Percentiles rank a stretch among this genome's conserved stretches.
phyloP scores from a whole-genome alignment of 2,888 invertebrate species.

The Stratiomys singularior region DNA sequence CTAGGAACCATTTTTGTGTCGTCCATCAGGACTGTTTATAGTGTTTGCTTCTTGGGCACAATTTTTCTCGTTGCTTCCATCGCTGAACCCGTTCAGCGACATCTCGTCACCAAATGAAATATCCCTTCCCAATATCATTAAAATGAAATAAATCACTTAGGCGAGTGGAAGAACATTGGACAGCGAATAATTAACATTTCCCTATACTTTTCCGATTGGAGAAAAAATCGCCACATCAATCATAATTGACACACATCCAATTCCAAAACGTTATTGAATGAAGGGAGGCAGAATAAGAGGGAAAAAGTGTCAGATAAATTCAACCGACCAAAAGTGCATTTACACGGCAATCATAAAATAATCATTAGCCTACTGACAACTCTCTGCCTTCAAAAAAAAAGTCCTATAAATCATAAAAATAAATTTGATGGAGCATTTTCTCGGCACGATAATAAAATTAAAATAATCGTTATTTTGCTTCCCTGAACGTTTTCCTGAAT shows the following conservation, averaged over 20 bases:
- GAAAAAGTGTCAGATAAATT: too few relatives aligned
- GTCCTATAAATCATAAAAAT: conserved; percentile 14
- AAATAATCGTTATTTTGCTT: conserved; percentile 18
- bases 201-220: neutral
- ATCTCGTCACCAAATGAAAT: too few relatives aligned
- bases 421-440: neutral
- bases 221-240: neutral
- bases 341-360: neutral
- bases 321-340: too few relatives aligned
- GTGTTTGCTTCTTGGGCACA: too few relatives aligned
- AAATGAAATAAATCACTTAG: too few relatives aligned
- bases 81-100: too few relatives aligned
- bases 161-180: too few relatives aligned
- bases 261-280: neutral
- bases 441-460: neutral
- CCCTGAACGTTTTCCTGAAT: neutral
- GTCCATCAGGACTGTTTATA: too few relatives aligned
- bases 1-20: too few relatives aligned
- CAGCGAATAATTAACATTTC: neutral
- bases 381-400: neutral
- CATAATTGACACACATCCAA: neutral
- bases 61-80: too few relatives aligned
- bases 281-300: neutral
- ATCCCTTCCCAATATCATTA: too few relatives aligned
- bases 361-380: neutral